Conservation (phyloP, 2,888 invertebrate species). For the Mellilla xanthometata region DNA sequence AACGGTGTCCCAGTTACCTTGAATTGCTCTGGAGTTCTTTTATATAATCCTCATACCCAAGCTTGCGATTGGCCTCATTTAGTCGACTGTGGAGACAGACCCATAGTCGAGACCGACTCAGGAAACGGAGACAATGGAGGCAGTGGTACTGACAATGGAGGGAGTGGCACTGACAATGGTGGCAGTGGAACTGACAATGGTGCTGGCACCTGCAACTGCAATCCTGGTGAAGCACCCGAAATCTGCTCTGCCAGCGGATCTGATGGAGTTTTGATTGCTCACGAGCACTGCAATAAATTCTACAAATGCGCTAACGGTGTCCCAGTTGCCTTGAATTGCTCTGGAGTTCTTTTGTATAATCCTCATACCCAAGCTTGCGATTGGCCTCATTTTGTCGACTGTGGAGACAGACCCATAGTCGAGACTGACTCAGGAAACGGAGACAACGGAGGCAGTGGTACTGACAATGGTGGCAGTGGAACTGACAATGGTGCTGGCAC, state of each 20-base stretch:
- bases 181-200: too few species aligned
- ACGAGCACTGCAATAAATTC: constrained; percentile 35
- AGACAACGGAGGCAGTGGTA: constrained; percentile 7
- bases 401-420: background rate
- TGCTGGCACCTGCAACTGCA: constrained; percentile 29
- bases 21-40: constrained; percentile 33
- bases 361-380: too few species aligned
- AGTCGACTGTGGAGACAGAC: constrained; percentile 44
- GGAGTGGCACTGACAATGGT: too few species aligned
- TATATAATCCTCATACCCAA: constrained; percentile 40
- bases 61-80: constrained; percentile 47
- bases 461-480: constrained; percentile 7
- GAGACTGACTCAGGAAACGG: too few species aligned
- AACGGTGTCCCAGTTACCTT: constrained; percentile 38
- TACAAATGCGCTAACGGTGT: constrained; percentile 26
- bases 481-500: constrained; percentile 14
- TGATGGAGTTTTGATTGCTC: constrained; percentile 25
- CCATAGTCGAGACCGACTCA: constrained; percentile 20
- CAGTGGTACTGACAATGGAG: too few species aligned
- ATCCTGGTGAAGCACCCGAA: constrained; percentile 23
- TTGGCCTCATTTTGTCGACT: too few species aligned
- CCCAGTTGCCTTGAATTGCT: too few species aligned
- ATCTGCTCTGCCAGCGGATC: constrained; percentile 21
- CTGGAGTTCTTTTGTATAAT: too few species aligned
- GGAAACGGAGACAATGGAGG: too few species aligned